A percentile compares a stretch with the other conserved stretches of the same genome.
These are phyloP conservation scores for Hirtodrosophila duncani DNA, from an alignment of 2,888 invertebrate species.

Conservation along the genomic window DNA sequence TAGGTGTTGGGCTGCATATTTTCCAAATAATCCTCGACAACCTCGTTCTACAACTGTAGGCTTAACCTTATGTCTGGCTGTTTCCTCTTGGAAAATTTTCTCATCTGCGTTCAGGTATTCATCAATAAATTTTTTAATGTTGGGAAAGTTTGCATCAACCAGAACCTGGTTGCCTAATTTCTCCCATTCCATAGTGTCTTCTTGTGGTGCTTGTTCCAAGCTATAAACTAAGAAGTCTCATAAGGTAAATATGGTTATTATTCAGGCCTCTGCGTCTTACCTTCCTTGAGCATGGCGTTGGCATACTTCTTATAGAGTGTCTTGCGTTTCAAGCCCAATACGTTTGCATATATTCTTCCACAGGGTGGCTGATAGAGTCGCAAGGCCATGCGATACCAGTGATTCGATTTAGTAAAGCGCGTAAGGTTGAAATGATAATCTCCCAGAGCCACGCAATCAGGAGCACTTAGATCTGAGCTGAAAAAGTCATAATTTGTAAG, in stretches of 20 bases:
- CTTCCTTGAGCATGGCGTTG: constrained; percentile 25
- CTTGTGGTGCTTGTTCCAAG: neutral
- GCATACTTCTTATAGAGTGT: constrained; percentile 38
- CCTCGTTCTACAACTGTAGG: constrained; percentile 17
- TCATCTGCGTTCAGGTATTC: constrained; percentile 31
- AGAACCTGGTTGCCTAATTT: constrained; percentile 7
- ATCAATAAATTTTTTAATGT: constrained; percentile 23
- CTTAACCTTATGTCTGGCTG: constrained; percentile 11
- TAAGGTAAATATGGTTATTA: neutral
- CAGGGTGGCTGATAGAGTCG: constrained; percentile 26
- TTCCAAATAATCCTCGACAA: constrained; percentile 37
- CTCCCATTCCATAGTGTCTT: neutral
- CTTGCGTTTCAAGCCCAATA: constrained; percentile 30
- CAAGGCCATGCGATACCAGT: constrained; percentile 48
- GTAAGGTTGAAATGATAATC: constrained; percentile 21
- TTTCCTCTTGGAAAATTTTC: constrained; percentile 18
- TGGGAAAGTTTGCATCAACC: constrained; percentile 11
- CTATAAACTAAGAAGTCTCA: constrained; percentile 10
- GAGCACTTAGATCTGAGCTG: constrained; percentile 29
- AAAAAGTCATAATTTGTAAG: neutral
- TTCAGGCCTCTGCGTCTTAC: constrained; percentile 15
- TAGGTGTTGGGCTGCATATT: constrained; percentile 4
- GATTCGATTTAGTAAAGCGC: constrained; percentile 20
- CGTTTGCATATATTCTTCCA: constrained; percentile 18
- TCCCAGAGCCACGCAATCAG: constrained; percentile 30